Evolutionary conservation across 92 coral and sea anemone genomes (phyloP).

Genomic region (Palythoa grandiflora): DNA sequence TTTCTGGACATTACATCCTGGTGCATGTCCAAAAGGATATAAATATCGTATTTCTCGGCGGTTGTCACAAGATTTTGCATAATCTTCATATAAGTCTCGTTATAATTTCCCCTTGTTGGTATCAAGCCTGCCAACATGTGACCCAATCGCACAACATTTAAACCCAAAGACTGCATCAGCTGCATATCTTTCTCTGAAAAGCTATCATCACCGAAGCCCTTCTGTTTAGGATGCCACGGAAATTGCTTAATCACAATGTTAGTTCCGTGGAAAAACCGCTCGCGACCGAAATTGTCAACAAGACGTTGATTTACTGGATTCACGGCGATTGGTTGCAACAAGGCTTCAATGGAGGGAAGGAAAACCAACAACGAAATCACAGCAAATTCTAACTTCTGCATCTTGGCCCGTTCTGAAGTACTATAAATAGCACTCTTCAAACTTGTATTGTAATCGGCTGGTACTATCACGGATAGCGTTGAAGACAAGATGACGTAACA

Average conservation of each 20-base stretch:
- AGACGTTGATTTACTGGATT: conserved; percentile 83
- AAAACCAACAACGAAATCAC: not conserved
- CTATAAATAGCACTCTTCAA: not conserved
- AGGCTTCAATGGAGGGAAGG: not conserved
- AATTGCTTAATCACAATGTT: conserved; percentile 91
- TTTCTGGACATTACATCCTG: conserved; percentile 94
- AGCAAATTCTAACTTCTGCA: not conserved
- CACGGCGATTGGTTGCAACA: conserved; percentile 73
- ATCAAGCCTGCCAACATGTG: conserved; percentile 98
- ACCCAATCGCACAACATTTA: conserved; percentile 92
- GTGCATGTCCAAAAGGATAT: conserved; percentile 93
- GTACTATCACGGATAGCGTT: not conserved
- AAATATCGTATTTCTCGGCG: conserved; percentile 90
- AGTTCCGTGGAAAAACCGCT: conserved; percentile 92
- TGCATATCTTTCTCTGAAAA: conserved; percentile 97
- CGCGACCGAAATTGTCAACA: conserved; percentile 82
- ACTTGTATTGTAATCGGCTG: not conserved
- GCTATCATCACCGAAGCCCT: conserved; percentile 82
- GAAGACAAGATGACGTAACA: too few species aligned
- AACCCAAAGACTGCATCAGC: conserved; percentile 89
- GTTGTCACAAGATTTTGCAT: conserved; percentile 81
- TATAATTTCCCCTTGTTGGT: conserved; percentile 86
- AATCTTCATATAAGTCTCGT: conserved; percentile 84
- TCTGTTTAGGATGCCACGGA: conserved; percentile 94
- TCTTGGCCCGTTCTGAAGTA: not conserved